Evolutionary conservation across 2,797 vertebrate species (phyloP).

Genomic region (Picus viridis): DNA sequence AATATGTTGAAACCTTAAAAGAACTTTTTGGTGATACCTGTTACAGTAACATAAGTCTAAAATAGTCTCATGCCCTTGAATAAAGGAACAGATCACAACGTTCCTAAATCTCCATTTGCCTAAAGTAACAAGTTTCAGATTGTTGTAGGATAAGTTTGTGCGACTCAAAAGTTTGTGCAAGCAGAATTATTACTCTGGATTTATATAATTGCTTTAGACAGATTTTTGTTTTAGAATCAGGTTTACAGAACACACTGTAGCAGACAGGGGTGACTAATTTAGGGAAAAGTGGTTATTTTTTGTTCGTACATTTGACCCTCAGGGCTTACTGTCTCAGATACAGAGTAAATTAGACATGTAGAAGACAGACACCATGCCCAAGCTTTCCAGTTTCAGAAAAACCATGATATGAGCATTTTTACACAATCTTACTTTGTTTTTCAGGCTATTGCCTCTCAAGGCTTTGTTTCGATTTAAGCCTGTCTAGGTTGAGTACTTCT

Average conservation of each 20-base stretch:
- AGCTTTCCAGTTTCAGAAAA: not conserved
- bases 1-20: not conserved
- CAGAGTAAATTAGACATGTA: not conserved
- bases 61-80: not conserved
- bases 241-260: not conserved
- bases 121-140: not conserved
- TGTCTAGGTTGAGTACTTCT: not conserved
- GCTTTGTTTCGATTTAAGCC: not conserved
- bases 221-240: not conserved
- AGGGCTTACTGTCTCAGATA: not conserved
- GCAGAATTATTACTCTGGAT: not conserved
- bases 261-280: not conserved
- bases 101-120: not conserved
- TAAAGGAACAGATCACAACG: not conserved
- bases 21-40: not conserved
- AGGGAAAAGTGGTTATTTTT: not conserved
- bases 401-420: not conserved
- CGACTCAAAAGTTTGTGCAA: not conserved
- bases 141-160: not conserved
- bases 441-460: not conserved
- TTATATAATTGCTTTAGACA: not conserved
- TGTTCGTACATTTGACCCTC: not conserved
- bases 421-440: not conserved
- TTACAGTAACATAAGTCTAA: not conserved
- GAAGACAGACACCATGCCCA: not conserved